Conservation (phyloP, 2,888 invertebrate genomes). For the Oeneis ivallda region DNA sequence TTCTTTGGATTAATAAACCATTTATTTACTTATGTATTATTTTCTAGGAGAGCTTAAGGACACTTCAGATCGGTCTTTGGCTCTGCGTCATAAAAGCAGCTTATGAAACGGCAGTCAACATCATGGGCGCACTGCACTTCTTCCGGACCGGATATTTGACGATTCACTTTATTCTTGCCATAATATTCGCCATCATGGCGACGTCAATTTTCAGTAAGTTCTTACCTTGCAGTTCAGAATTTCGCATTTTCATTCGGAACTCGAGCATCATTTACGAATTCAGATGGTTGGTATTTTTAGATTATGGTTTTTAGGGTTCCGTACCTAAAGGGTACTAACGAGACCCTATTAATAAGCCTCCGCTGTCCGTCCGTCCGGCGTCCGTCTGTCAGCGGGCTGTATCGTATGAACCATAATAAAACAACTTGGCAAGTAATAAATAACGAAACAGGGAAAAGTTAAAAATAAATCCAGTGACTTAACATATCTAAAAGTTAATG, state of each 20-base stretch:
- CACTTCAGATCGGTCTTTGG: constrained; percentile 48
- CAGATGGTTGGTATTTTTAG: neutral
- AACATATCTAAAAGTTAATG: too few species aligned
- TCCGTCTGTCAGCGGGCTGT: too few species aligned
- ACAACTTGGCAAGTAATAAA: too few species aligned
- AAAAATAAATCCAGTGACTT: too few species aligned
- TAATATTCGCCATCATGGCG: constrained; percentile 44
- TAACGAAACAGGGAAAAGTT: too few species aligned
- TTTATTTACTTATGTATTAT: too few species aligned
- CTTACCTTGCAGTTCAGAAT: constrained; percentile 6
- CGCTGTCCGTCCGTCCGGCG: too few species aligned
- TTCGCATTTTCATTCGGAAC: constrained; percentile 13
- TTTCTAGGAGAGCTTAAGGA: constrained; percentile 46
- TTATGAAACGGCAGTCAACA: constrained; percentile 51
- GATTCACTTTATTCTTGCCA: constrained; percentile 50
- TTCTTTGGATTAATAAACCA: too few species aligned
- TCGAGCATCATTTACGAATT: neutral
- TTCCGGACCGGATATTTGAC: constrained; percentile 47
- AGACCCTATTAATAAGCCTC: too few species aligned
- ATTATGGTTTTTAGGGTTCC: neutral
- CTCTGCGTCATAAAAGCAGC: constrained; percentile 48
- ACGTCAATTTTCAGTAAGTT: constrained; percentile 51
- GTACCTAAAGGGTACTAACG: too few species aligned
- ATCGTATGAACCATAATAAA: too few species aligned
- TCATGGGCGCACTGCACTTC: constrained; percentile 49